Conservation (phyloP, 1,140 invertebrate species). For the Holotrichia oblita region DNA sequence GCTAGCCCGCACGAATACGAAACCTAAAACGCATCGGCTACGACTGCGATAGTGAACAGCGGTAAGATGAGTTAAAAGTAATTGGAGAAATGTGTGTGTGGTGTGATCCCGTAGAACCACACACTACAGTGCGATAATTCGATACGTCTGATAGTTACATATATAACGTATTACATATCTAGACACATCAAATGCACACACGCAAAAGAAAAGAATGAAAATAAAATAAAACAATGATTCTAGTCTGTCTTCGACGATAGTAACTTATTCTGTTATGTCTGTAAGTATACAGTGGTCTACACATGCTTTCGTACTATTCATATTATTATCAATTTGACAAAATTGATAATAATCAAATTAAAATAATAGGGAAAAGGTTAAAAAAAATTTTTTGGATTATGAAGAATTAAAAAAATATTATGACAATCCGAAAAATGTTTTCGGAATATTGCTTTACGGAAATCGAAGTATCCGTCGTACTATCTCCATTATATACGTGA, state of each 20-base stretch:
- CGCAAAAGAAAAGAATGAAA: not conserved
- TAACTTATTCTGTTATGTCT: not conserved
- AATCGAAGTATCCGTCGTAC: too few relatives aligned
- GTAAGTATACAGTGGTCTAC: conserved; percentile 1
- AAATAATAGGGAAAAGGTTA: too few relatives aligned
- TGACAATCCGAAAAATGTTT: too few relatives aligned
- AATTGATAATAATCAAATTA: too few relatives aligned
- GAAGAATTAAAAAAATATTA: too few relatives aligned
- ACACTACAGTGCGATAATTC: not conserved
- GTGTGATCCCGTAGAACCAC: not conserved
- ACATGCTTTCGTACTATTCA: not conserved
- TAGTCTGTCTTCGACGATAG: not conserved
- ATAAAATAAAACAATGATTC: not conserved
- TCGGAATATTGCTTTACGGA: too few relatives aligned
- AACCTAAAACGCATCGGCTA: not conserved
- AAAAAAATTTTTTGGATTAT: too few relatives aligned
- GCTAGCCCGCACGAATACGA: not conserved
- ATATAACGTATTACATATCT: not conserved
- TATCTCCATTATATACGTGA: too few relatives aligned
- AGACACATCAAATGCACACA: not conserved
- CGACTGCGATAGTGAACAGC: not conserved
- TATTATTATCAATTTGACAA: too few relatives aligned
- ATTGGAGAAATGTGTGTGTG: conserved; percentile 11
- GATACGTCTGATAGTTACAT: conserved; percentile 3
- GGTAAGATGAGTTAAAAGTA: conserved; percentile 16